phyloP scores from a whole-genome alignment of 2,888 invertebrate genomes.

The Spisula solida region DNA sequence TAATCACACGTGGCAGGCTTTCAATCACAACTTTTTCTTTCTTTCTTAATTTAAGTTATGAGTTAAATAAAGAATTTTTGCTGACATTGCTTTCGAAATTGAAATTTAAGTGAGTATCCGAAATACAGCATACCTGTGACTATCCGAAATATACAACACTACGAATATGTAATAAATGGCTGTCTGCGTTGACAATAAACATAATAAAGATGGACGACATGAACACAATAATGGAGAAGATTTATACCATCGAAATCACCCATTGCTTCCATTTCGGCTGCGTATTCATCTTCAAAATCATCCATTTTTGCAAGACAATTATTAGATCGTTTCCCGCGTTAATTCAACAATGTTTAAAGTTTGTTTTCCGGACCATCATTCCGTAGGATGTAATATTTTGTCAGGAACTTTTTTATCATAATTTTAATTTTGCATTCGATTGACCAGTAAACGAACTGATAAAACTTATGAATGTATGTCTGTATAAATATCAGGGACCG shows the following conservation, averaged over 20 bases:
- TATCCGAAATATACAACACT: neutral
- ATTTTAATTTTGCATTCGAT: no score
- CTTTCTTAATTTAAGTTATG: no score
- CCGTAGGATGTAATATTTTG: neutral
- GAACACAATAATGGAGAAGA: neutral
- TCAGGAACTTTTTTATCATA: no score
- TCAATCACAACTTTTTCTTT: no score
- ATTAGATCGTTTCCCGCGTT: neutral
- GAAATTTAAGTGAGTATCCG: slow-evolving; percentile 1
- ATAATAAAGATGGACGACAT: neutral
- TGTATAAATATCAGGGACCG: no score
- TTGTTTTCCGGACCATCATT: neutral
- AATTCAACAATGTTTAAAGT: neutral
- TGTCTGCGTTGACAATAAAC: neutral
- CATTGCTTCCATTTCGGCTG: slow-evolving; percentile 3
- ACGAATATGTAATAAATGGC: neutral
- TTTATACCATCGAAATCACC: neutral
- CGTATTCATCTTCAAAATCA: slow-evolving; percentile 25
- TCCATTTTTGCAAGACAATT: neutral
- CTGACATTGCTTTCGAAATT: no score
- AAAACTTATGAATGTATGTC: no score
- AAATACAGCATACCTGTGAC: neutral
- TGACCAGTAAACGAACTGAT: no score
- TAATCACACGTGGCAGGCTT: no score
- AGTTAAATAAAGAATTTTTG: no score